phyloP scores from a whole-genome alignment of 2,113 vertebrate genomes.

The Semnornis frantzii region DNA sequence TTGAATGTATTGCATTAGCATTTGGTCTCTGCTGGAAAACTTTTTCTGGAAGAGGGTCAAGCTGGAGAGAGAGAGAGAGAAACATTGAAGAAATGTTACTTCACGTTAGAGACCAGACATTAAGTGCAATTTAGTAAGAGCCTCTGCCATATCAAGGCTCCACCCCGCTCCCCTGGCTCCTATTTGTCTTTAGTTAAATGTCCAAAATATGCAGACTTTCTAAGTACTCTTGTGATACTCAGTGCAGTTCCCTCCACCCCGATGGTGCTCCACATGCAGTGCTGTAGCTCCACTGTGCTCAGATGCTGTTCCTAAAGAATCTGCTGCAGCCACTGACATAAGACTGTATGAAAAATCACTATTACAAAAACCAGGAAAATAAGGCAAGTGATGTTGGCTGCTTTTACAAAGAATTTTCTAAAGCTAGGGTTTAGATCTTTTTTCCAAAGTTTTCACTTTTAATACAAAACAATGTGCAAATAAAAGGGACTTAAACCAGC shows the following conservation, averaged over 20 bases:
- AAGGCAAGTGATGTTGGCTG: not conserved
- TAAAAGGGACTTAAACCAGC: not conserved
- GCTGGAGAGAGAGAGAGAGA: constrained; percentile 55
- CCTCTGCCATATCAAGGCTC: not conserved
- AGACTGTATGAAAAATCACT: not conserved
- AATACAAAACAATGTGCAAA: not conserved
- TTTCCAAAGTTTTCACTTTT: not conserved
- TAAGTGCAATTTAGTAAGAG: not conserved
- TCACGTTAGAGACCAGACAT: not conserved
- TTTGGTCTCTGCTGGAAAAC: constrained; percentile 91
- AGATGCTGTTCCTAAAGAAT: not conserved
- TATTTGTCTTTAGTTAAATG: not conserved
- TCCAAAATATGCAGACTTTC: not conserved
- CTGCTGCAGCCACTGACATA: not conserved
- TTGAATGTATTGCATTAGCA: constrained; percentile 87
- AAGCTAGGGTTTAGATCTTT: not conserved
- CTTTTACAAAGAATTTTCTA: not conserved
- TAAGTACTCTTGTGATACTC: not conserved
- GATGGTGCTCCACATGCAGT: not conserved
- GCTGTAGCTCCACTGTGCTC: not conserved
- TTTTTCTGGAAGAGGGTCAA: constrained; percentile 88
- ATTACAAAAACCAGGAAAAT: not conserved
- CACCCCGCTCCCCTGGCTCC: not conserved
- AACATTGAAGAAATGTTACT: not conserved
- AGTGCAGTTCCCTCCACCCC: not conserved